Evolutionary conservation across 2,797 vertebrate species (phyloP), one percentile per base, ranked within the genome.

Genomic region (Xenentodon cancila): DNA sequence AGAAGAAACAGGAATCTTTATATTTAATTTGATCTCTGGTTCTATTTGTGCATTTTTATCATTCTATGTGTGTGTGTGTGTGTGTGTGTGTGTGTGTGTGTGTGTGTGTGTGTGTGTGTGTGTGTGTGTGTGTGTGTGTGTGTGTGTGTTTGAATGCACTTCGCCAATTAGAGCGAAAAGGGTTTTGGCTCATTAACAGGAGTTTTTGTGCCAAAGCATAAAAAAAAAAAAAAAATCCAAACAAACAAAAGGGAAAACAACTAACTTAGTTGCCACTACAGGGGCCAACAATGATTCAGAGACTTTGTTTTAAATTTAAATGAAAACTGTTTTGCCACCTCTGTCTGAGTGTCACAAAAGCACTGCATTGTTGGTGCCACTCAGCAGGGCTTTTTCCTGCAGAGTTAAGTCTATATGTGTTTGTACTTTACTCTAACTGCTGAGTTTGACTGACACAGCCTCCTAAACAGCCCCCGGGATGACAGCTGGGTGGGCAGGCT

Each of bases 121-220:
- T 37, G 21, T 42, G 12, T 48, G 15, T 21, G 2, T 19, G 21
- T 18, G 15, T 49, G 13, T 3, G 27, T 56, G 32, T 40, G 5
- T 55, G 12, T 45, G 68, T 70, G 46, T 37, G 50, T 63, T 62
- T 64, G 57, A 50, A 40, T 64, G 69, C 43, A 57, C 63, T 49
- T 58, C 82, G 64, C 75, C 71, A 79, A 80, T 77, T 76, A 73
- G 77, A 85, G 77, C 73, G 61, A 82, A 66, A 84, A 73, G 73
- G 25, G 42, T 73, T 77, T 81, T 82, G 83, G 85, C 79, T 67
- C 68, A 47, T 20, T 27, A 68, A 50, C 18, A 7, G 19, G 22
- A 30, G 56, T 51, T 67, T 68, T 47, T 70, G 64, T 68, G 30
- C 30, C 30, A 30, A 30, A 30, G 66, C 80, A 43, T 15, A 3